Conservation (phyloP, 2,888 invertebrate genomes). For the Neoscelio sp. region DNA sequence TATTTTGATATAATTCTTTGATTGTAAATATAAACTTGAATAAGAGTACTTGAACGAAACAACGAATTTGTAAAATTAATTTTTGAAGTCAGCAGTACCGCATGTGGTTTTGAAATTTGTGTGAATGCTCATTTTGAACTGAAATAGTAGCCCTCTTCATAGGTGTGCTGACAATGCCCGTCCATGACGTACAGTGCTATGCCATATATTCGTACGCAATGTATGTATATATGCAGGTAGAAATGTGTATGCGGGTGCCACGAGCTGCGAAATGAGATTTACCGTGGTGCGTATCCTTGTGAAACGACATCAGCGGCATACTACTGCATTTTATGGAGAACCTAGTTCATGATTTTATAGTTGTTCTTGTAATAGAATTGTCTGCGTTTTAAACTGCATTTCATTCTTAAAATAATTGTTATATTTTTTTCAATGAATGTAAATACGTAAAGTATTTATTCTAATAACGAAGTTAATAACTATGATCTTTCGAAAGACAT, state of each 20-base stretch:
- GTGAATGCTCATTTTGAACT: conserved; percentile 25
- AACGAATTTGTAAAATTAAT: no score
- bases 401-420: no score
- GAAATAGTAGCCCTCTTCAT: conserved; percentile 45
- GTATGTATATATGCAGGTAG: conserved; percentile 14
- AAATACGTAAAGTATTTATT: no score
- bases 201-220: conserved; percentile 17
- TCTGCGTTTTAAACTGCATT: no score
- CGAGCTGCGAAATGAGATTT: conserved; percentile 81
- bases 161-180: conserved; percentile 39
- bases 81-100: neutral
- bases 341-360: conserved; percentile 68
- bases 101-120: conserved; percentile 20
- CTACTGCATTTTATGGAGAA: conserved; percentile 56
- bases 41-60: no score
- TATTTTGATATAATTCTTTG: no score
- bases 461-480: no score
- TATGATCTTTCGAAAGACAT: no score
- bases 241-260: conserved; percentile 63
- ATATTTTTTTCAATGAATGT: no score
- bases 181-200: conserved; percentile 31
- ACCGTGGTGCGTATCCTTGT: conserved; percentile 74
- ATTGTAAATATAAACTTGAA: no score
- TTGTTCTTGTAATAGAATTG: conserved; percentile 35
- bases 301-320: conserved; percentile 74